These are phyloP conservation scores for Coreius guichenoti DNA, from an alignment of 2,797 vertebrate species.

Conservation along the genomic window DNA sequence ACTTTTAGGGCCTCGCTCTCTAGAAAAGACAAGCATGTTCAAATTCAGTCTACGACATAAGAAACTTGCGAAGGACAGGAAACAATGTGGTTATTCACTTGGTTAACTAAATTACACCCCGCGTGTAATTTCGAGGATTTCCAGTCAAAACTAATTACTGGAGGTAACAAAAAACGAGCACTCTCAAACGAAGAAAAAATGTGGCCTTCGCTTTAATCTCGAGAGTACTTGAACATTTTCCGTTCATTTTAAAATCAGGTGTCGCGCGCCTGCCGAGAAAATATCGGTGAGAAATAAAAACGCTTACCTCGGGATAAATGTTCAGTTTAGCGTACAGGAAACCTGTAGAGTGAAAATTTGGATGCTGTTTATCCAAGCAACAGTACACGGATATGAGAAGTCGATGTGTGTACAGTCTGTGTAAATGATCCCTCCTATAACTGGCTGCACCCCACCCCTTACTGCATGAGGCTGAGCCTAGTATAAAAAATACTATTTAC, in stretches of 20 bases:
- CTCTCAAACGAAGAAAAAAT: background rate
- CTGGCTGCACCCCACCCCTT: conserved; percentile 18
- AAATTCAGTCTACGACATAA: background rate
- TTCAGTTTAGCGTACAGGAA: background rate
- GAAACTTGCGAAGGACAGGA: background rate
- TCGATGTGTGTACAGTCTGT: background rate
- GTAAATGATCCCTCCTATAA: background rate
- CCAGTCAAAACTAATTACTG: conserved; percentile 13
- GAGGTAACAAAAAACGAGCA: background rate
- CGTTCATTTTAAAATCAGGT: background rate
- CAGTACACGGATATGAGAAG: background rate
- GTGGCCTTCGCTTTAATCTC: background rate
- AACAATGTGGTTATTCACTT: conserved; percentile 12
- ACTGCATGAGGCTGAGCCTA: background rate
- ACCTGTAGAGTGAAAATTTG: background rate
- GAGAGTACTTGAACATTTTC: background rate
- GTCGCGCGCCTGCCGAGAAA: no score
- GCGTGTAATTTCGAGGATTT: background rate
- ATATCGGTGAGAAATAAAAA: background rate
- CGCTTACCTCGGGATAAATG: conserved; percentile 13
- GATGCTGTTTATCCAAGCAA: background rate
- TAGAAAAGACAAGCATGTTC: background rate
- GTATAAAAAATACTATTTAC: no score
- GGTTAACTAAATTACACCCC: background rate
- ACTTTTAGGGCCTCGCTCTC: background rate